Percentiles rank a stretch among this genome's conserved stretches.
Conservation (phyloP, 2,797 vertebrate genomes). For the Hozukius guyotensis region DNA sequence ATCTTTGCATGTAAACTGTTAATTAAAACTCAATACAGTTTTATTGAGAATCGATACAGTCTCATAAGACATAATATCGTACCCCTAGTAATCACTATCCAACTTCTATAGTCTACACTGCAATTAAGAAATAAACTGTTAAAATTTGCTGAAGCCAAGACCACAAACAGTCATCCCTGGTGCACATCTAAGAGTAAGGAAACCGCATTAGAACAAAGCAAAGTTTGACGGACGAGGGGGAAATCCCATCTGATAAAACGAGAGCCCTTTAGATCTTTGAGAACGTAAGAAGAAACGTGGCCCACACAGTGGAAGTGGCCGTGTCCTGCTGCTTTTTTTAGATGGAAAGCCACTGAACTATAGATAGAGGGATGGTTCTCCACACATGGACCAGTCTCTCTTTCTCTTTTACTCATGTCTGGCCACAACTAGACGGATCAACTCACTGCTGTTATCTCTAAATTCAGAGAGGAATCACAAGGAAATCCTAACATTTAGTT, state of each 20-base stretch:
- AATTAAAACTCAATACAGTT: too few species aligned
- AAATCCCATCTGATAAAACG: constrained; percentile 46
- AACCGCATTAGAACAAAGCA: background rate
- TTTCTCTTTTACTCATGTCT: constrained; percentile 42
- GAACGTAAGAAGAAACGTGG: constrained; percentile 51
- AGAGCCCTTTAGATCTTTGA: constrained; percentile 56
- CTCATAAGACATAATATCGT: too few species aligned
- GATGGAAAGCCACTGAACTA: constrained; percentile 81
- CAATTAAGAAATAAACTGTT: background rate
- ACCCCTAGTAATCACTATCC: too few species aligned
- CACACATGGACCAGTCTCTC: constrained; percentile 54
- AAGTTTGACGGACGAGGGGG: constrained; percentile 30
- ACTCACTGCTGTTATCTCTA: constrained; percentile 24
- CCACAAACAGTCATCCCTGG: background rate
- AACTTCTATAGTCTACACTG: background rate
- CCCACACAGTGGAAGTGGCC: constrained; percentile 60
- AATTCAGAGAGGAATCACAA: background rate
- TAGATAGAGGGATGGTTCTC: constrained; percentile 78
- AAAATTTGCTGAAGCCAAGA: background rate
- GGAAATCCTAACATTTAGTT: background rate
- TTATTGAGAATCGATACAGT: too few species aligned
- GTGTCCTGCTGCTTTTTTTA: constrained; percentile 80
- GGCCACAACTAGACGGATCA: constrained; percentile 26
- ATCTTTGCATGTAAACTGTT: too few species aligned
- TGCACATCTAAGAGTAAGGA: constrained; percentile 15